These are phyloP conservation scores for Pheosia tremula DNA, from an alignment of 2,888 invertebrate species.

Conservation along the genomic window DNA sequence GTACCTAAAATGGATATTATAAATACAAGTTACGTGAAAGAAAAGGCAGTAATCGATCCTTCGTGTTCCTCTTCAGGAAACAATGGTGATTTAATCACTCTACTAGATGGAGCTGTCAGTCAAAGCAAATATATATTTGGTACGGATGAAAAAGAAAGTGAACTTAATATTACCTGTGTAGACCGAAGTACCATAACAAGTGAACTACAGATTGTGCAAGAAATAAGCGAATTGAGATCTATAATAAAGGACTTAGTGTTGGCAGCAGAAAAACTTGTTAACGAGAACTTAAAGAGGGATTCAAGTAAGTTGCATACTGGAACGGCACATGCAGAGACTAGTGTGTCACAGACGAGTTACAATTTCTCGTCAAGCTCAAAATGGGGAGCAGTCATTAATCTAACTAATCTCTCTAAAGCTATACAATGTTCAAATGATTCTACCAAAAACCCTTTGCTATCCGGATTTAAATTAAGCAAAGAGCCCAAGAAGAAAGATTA, in stretches of 20 bases:
- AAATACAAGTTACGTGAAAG: not conserved
- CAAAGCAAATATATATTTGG: constrained; percentile 56
- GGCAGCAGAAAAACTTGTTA: constrained; percentile 55
- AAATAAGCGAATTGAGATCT: constrained; percentile 58
- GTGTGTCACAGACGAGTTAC: constrained; percentile 19
- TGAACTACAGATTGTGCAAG: constrained; percentile 52
- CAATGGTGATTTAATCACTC: constrained; percentile 53
- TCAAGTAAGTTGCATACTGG: constrained; percentile 17
- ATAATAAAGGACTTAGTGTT: constrained; percentile 58
- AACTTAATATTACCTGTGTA: constrained; percentile 16
- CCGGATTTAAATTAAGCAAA: constrained; percentile 55
- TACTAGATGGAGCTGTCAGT: constrained; percentile 61
- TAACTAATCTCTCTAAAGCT: constrained; percentile 45
- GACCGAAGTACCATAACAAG: constrained; percentile 38
- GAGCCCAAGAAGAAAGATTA: constrained; percentile 46
- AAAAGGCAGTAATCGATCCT: not conserved
- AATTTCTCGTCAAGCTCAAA: constrained; percentile 24
- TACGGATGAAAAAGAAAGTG: constrained; percentile 29
- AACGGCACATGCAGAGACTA: constrained; percentile 13
- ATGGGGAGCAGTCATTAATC: constrained; percentile 18
- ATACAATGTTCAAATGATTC: constrained; percentile 52
- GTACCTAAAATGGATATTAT: constrained; percentile 3
- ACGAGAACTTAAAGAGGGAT: constrained; percentile 43
- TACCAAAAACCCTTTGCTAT: constrained; percentile 36
- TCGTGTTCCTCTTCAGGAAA: constrained; percentile 13